Percentiles rank a stretch among this genome's conserved stretches.
These are phyloP conservation scores for Peucedramus taeniatus DNA, from an alignment of 2,113 vertebrate genomes.

Conservation along the genomic window DNA sequence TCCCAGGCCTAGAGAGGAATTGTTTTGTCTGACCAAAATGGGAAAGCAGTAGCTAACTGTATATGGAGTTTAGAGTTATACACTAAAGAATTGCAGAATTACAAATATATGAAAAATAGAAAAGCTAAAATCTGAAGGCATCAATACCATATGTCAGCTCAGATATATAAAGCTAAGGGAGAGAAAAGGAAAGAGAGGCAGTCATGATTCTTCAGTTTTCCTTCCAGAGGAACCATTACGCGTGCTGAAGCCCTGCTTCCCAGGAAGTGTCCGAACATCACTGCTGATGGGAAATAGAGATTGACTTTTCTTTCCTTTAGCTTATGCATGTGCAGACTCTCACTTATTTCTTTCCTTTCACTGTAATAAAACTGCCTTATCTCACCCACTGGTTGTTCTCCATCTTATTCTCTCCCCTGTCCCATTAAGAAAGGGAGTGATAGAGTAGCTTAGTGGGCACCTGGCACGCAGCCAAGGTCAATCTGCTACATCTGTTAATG, in stretches of 20 bases:
- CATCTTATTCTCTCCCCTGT: background rate
- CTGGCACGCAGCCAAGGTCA: background rate
- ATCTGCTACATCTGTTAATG: background rate
- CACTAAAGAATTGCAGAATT: background rate
- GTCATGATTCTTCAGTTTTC: background rate
- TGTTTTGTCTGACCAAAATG: background rate
- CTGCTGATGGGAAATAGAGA: background rate
- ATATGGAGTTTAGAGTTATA: background rate
- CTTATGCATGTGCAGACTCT: background rate
- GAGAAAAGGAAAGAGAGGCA: background rate
- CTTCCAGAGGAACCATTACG: background rate
- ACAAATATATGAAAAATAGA: background rate
- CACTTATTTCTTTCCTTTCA: background rate
- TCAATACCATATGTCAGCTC: background rate
- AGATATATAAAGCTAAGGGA: background rate
- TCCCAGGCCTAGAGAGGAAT: background rate
- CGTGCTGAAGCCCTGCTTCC: background rate
- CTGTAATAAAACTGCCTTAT: background rate
- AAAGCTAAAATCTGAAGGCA: background rate
- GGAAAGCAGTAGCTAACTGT: background rate
- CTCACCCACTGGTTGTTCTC: background rate
- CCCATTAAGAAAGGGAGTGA: background rate
- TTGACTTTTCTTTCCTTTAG: background rate
- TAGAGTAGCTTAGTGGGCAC: background rate
- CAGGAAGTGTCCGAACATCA: background rate